Conservation (phyloP, 2,113 vertebrate species). For the Prinia subflava region DNA sequence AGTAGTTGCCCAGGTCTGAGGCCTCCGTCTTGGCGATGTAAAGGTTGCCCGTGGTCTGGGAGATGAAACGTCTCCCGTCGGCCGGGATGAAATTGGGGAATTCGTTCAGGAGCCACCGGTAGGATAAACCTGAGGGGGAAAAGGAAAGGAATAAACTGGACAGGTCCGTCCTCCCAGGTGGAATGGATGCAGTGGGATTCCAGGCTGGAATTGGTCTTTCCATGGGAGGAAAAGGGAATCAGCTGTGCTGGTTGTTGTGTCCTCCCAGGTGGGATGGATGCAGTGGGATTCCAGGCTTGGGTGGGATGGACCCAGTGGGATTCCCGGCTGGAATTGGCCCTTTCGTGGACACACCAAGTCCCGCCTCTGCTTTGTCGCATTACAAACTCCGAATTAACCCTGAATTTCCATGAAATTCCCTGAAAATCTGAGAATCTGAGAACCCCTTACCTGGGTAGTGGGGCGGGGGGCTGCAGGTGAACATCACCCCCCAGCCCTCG, state of each 20-base stretch:
- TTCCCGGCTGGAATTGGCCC: not conserved
- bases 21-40: constrained; percentile 87
- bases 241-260: not conserved
- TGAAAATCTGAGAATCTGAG: not conserved
- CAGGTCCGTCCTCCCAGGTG: not conserved
- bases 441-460: constrained; percentile 89
- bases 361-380: not conserved
- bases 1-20: constrained; percentile 89
- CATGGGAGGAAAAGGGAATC: too few species aligned
- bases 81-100: constrained; percentile 91
- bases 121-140: constrained; percentile 80
- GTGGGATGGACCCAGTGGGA: not conserved
- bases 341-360: not conserved
- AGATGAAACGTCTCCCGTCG: constrained; percentile 86
- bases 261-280: not conserved
- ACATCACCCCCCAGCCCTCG: constrained; percentile 86
- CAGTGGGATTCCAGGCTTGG: not conserved
- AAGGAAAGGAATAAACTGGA: not conserved
- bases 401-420: not conserved
- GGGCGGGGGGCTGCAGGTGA: constrained; percentile 88
- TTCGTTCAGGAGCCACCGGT: constrained; percentile 93
- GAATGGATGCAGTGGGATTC: not conserved
- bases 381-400: not conserved
- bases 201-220: not conserved
- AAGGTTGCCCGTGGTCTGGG: constrained; percentile 94